phyloP scores from a whole-genome alignment of 1,140 invertebrate genomes.

The Varroa destructor region DNA sequence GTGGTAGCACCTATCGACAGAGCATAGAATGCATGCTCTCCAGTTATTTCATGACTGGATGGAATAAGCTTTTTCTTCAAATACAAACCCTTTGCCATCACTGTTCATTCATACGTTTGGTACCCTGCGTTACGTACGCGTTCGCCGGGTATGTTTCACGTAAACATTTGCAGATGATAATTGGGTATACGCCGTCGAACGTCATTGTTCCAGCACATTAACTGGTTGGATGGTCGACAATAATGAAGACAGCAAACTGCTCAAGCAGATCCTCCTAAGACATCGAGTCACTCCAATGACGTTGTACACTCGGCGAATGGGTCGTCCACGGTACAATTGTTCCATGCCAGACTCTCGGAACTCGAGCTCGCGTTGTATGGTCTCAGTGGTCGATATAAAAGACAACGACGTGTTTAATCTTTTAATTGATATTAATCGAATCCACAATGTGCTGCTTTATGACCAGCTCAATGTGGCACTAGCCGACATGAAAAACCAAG shows the following conservation, averaged over 20 bases:
- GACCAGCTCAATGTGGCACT: background rate
- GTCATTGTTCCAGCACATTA: background rate
- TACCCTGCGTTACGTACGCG: too few relatives aligned
- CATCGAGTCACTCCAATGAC: background rate
- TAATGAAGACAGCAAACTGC: slow-evolving; percentile 2
- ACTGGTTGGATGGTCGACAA: slow-evolving; percentile 9
- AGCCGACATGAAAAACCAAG: background rate
- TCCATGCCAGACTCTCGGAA: background rate
- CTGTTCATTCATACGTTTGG: too few relatives aligned
- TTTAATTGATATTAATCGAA: background rate
- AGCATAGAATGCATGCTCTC: too few relatives aligned
- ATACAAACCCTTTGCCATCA: too few relatives aligned
- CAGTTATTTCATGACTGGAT: too few relatives aligned
- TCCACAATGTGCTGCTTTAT: slow-evolving; percentile 1
- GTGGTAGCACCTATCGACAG: too few relatives aligned
- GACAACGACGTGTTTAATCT: slow-evolving; percentile 19
- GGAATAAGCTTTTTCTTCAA: too few relatives aligned
- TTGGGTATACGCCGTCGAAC: slow-evolving; percentile 17
- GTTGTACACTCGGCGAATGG: background rate
- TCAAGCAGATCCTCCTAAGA: background rate
- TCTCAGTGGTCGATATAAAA: background rate
- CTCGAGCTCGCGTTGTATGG: background rate
- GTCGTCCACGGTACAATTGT: background rate
- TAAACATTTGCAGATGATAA: slow-evolving; percentile 1
- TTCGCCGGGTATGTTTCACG: background rate